Base-by-base conservation (phyloP, 2,113 vertebrate species). In the Peromyscus leucopus region DNA sequence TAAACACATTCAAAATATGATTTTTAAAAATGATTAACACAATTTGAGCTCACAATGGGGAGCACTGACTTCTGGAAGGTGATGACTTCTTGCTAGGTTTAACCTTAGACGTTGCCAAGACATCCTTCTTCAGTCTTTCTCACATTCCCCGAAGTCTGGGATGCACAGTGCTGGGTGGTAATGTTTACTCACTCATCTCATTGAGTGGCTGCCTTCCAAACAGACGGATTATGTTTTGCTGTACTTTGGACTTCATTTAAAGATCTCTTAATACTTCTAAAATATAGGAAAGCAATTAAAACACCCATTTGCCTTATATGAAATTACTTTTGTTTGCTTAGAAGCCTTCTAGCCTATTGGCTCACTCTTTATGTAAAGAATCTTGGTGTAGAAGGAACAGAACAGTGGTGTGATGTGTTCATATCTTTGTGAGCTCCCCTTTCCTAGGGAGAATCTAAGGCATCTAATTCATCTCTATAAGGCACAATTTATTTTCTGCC, bases 201-300 rank as follows among this genome's bases (percentile, higher is more conserved):
- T 94, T 96, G 46, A 51, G 51, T 92, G 95, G 93, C 95, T 92
- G 87, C 94, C 91, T 67, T 97, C 96, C 97, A 97, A 91, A 65
- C 86, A 87, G 74, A 71, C 65, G 61, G 88, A 91, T 97, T 96
- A 95, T 86, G 42, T 92, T 98, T 96, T 87, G 42, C 90, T 91
- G 83, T 71, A 91, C 96, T 97, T 97, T 91, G 63, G 89, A 97
- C 89, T 84, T 95, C 59, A 87, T 85, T 89, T 96, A 84, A 97
- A 97, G 89, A 94, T 93, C 69, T 96, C 94, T 84, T 97, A 97
- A 94, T 96, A 95, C 31, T 93, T 97, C 85, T 90, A 95, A 96
- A 96, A 91, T 89, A 97, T 26, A 76, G 93, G 24, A 65, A 97
- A 26, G 71, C 71, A 91, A 96, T 93, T 95, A 97, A 84, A 95